Evolutionary conservation across 2,888 invertebrate genomes (phyloP), one percentile per base, ranked within the genome.

Genomic region (Drosophila lutescens): DNA sequence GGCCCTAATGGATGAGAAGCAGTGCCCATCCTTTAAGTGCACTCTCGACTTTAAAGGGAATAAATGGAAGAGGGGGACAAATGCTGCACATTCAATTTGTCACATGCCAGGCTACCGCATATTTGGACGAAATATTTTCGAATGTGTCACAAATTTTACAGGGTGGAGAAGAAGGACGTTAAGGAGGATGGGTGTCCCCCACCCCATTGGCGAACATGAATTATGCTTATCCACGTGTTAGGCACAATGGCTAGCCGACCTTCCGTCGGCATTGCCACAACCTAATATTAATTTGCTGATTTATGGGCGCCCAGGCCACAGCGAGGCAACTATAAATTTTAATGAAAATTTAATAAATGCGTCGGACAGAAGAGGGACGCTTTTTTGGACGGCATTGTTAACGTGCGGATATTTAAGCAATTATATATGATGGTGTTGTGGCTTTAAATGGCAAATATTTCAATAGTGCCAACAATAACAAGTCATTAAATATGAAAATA

Each of bases 251-350:
- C 55, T 41, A 46, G 51, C 68, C 72, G 49, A 41, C 72, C 65
- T 73, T 57, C 53, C 73, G 46, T 9, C 46, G 7, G 23, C 43
- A 17, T 43, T 47, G 57, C 56, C 62, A 55, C 58, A 73, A 49
- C 56, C 81, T 63, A 69, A 87, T 77, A 82, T 87, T 85, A 84
- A 87, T 87, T 85, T 82, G 75, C 73, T 85, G 87, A 82, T 82
- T 82, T 82, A 82, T 82, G 77, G 62, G 60, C 72, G 70, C 20
- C 57, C 61, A 69, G 57, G 34, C 62, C 83, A 61, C 68, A 77
- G 68, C 51, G 56, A 46, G 54, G 56, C 66, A 53, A 67, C 86
- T 65, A 82, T 82, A 82, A 84, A 82, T 82, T 86, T 74, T 66
- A 82, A 79, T 85, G 87, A 77, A 81, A 85, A 77, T 82, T 87